Base-by-base conservation (phyloP, 2,888 invertebrate genomes). In the Merodon equestris region DNA sequence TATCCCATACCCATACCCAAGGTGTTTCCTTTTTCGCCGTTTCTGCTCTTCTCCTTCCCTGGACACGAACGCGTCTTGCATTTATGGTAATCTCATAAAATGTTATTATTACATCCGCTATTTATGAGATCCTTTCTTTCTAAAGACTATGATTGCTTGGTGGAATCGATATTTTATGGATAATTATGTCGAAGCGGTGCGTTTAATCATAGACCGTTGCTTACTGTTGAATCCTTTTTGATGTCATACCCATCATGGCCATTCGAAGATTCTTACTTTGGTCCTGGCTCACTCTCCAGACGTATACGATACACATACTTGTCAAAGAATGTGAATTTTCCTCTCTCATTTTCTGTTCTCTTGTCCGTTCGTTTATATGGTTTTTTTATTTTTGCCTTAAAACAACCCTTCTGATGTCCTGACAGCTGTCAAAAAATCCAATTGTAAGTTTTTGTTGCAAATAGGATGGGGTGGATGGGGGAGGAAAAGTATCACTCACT, bases 341-440 rank as follows among this genome's bases (percentile, higher is more conserved):
- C 7, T 19, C 13, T 50, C 18, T 66, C 61, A 18, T 51, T 61
- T n/a, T 14, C 27, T 27, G 7, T 7, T 27, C 27, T 2, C 2
- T 27, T 27, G 27, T 2, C 27, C 7, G 27, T 27, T 27, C 3
- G 2, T 27, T 27, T 27, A 27, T n/a, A n/a, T n/a, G n/a, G 27
- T 36, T 15, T 51, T 64, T 40, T 10, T 42, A n/a, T 50, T 38
- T 27, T 34, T 45, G 58, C 12, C 7, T 38, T 40, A 58, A 63
- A 44, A 64, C 73, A 68, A 58, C 68, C 54, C 64, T 68, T 68
- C 58, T 68, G 68, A 19, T 58, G 47, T 73, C 48, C 63, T 79
- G 79, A 79, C 79, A 79, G 74, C 74, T 79, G 79, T 79, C 79
- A 79, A 70, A 79, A 64, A 70, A 42, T 60, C 50, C 51, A 60